These are phyloP conservation scores for Tiliacea aurago DNA, from an alignment of 2,888 invertebrate genomes.

Conservation along the genomic window DNA sequence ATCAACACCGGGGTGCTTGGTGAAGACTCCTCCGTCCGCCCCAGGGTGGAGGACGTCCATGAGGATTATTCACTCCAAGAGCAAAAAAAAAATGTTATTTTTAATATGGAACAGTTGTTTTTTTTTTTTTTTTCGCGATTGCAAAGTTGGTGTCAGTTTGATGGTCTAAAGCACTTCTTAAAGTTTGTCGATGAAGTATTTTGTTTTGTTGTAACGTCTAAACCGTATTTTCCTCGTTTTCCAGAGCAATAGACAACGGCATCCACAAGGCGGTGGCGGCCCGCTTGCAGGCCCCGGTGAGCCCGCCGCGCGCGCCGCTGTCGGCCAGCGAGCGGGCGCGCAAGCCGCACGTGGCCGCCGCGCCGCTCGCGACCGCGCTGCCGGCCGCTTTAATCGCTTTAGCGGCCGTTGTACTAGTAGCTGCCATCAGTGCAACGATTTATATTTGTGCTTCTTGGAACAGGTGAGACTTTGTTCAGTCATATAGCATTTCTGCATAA, in stretches of 20 bases:
- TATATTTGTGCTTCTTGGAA: slow-evolving; percentile 99
- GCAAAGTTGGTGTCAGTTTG: too few relatives aligned
- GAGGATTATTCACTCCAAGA: too few relatives aligned
- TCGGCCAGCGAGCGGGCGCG: slow-evolving; percentile 68
- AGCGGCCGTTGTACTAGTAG: slow-evolving; percentile 96
- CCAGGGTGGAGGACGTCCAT: too few relatives aligned
- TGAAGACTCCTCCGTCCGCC: too few relatives aligned
- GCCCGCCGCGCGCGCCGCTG: slow-evolving; percentile 90
- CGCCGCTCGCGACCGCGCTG: slow-evolving; percentile 92
- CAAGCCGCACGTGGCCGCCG: slow-evolving; percentile 77
- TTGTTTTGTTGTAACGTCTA: too few relatives aligned
- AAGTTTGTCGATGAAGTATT: too few relatives aligned
- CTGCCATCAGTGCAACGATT: slow-evolving; percentile 96
- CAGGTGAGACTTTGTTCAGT: slow-evolving; percentile 90
- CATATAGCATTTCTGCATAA: not conserved
- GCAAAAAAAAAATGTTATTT: too few relatives aligned
- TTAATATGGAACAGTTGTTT: too few relatives aligned
- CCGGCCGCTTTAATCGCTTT: slow-evolving; percentile 97
- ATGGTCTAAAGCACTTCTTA: too few relatives aligned
- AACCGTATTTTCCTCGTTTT: too few relatives aligned
- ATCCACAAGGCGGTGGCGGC: slow-evolving; percentile 74
- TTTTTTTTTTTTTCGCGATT: too few relatives aligned
- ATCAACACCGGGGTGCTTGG: too few relatives aligned
- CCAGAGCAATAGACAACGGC: slow-evolving; percentile 78
- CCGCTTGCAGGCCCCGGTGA: slow-evolving; percentile 88